Evolutionary conservation across 2,797 vertebrate genomes (phyloP), one percentile per base, ranked within the genome.

Genomic region (Heterohyrax brucei): DNA sequence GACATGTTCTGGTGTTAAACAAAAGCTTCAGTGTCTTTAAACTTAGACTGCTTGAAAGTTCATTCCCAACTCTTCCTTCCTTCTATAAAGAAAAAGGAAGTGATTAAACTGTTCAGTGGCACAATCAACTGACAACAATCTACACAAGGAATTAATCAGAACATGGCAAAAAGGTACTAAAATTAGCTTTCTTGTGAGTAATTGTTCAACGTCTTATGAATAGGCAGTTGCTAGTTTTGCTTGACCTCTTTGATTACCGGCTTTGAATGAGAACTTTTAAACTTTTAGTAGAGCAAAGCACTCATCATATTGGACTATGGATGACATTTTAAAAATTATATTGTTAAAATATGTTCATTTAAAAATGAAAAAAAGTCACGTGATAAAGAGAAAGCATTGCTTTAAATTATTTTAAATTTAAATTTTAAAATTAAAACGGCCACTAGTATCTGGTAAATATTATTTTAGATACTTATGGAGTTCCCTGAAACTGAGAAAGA

Each of bases 231-330:
- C n/a, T 95, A 86, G 68, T 89, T 92, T 94, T 66, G 5, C 50
- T 85, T 92, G 85, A 92, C 76, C 70, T 91, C 88, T 80, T 39
- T 95, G 48, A 89, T 87, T 86, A 82, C 19, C 14, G 21, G 22
- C 39, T 82, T 86, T 66, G 59, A 93, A 56, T 70, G 82, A 87
- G 28, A 61, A 66, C 53, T 78, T 89, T n/a, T 46, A 92, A 87
- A 4, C 56, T 78, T 87, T 73, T 70, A n/a, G 73, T 92, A 95
- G 61, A 89, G 24, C 48, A 83, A 89, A 73, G 33, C 30, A 18
- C 18, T 44, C 21, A 75, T 77, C 30, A 44, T 26, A 50, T 50
- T 78, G 77, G 44, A 66, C 78, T 78, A 70, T 64, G 53, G 72
- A 6, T 79, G 59, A 59, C 33, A 87, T 82, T 92, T 86, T 48